Percentiles rank a stretch among this genome's conserved stretches.
These are phyloP conservation scores for Eurystomus gularis DNA, from an alignment of 2,113 vertebrate genomes.

Conservation along the genomic window DNA sequence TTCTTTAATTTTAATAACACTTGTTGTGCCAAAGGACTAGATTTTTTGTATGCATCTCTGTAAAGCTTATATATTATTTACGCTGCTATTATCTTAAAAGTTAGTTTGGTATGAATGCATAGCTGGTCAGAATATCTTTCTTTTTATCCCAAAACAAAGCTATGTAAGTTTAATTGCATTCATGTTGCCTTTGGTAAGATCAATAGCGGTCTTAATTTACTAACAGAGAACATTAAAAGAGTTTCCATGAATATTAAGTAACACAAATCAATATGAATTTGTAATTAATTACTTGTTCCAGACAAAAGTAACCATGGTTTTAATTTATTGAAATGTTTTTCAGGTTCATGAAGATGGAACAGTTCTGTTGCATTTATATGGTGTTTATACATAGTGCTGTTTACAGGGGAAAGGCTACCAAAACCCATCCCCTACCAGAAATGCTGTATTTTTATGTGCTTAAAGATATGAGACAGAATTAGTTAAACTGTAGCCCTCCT, in stretches of 20 bases:
- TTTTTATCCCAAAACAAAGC: not conserved
- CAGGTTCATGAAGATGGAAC: not conserved
- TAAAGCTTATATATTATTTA: not conserved
- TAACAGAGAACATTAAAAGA: constrained; percentile 51
- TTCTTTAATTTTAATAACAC: not conserved
- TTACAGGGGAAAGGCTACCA: not conserved
- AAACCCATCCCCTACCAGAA: not conserved
- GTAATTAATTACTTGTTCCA: constrained; percentile 34
- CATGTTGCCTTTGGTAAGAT: constrained; percentile 51
- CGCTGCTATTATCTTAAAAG: not conserved
- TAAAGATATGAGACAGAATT: not conserved
- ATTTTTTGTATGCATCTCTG: not conserved
- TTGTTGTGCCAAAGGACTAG: not conserved
- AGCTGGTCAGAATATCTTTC: constrained; percentile 31
- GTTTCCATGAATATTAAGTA: constrained; percentile 55
- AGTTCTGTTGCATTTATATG: not conserved
- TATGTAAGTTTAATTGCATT: constrained; percentile 46
- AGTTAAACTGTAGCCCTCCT: not conserved
- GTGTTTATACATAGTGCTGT: not conserved
- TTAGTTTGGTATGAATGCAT: not conserved
- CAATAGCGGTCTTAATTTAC: constrained; percentile 68
- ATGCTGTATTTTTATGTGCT: not conserved
- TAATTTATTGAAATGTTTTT: not conserved
- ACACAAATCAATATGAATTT: constrained; percentile 59
- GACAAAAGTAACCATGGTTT: not conserved